These are phyloP conservation scores for Carcharodon carcharias DNA, from an alignment of 2,797 vertebrate genomes.

Conservation along the genomic window DNA sequence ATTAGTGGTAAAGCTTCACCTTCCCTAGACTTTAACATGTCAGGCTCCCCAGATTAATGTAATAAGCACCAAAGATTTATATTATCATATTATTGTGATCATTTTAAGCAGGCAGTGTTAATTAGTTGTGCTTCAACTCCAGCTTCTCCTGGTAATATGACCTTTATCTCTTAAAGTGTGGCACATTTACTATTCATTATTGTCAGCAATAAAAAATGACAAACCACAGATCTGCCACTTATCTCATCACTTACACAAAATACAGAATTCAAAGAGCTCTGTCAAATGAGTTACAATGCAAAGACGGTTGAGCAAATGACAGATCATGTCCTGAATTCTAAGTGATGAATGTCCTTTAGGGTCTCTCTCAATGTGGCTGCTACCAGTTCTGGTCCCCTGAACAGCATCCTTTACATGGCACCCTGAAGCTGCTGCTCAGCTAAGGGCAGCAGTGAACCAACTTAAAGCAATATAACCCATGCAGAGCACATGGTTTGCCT, in stretches of 20 bases:
- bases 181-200: slow-evolving; percentile 41
- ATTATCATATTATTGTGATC: not conserved
- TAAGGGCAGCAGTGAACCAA: not conserved
- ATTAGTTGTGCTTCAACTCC: not conserved
- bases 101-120: not conserved
- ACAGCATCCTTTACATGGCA: not conserved
- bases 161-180: not conserved
- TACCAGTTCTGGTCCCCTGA: slow-evolving; percentile 34
- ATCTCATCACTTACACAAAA: slow-evolving; percentile 40
- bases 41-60: not conserved
- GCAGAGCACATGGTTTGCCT: not conserved
- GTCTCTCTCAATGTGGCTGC: slow-evolving; percentile 39
- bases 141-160: not conserved
- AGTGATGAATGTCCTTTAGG: slow-evolving; percentile 35
- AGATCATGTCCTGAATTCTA: slow-evolving; percentile 39
- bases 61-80: not conserved
- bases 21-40: not conserved
- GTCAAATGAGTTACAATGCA: slow-evolving; percentile 42
- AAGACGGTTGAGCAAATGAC: slow-evolving; percentile 28
- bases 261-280: slow-evolving; percentile 32
- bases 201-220: slow-evolving; percentile 41
- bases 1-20: not conserved
- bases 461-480: not conserved
- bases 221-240: slow-evolving; percentile 41
- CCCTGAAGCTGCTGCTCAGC: not conserved